phyloP scores from a whole-genome alignment of 2,113 vertebrate species.

The Nannobrachium achirus region DNA sequence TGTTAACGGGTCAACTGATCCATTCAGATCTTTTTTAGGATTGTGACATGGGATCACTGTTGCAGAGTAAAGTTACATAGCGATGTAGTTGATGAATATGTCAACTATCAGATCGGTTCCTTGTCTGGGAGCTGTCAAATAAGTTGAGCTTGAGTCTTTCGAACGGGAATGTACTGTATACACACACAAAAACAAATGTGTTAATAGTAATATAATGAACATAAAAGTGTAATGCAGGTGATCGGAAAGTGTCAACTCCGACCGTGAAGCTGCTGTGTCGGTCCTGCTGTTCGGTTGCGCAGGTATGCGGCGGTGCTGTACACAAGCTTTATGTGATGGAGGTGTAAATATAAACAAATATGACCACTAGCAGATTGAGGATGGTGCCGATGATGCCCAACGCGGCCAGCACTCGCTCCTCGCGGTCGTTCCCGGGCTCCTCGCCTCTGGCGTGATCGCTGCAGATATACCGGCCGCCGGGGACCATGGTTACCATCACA shows the following conservation, averaged over 20 bases:
- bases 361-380: slow-evolving; percentile 86
- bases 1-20: too few relatives aligned
- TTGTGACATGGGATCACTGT: too few relatives aligned
- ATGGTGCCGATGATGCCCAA: slow-evolving; percentile 83
- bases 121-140: too few relatives aligned
- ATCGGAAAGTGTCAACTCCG: not conserved
- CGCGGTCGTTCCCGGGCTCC: slow-evolving; percentile 76
- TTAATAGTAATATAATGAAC: too few relatives aligned
- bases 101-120: too few relatives aligned
- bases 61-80: too few relatives aligned
- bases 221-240: not conserved
- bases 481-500: slow-evolving; percentile 83
- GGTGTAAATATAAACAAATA: slow-evolving; percentile 89
- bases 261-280: too few relatives aligned
- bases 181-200: too few relatives aligned
- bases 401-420: slow-evolving; percentile 79
- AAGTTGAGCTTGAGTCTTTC: too few relatives aligned
- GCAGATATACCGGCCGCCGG: slow-evolving; percentile 73
- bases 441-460: slow-evolving; percentile 69
- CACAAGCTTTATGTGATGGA: slow-evolving; percentile 73
- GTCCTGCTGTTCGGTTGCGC: not conserved
- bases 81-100: too few relatives aligned
- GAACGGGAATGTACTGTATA: too few relatives aligned
- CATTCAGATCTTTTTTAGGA: too few relatives aligned
- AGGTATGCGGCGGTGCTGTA: not conserved